Evolutionary conservation across 1,140 invertebrate genomes (phyloP).

Genomic region (Papilio aristodemus): DNA sequence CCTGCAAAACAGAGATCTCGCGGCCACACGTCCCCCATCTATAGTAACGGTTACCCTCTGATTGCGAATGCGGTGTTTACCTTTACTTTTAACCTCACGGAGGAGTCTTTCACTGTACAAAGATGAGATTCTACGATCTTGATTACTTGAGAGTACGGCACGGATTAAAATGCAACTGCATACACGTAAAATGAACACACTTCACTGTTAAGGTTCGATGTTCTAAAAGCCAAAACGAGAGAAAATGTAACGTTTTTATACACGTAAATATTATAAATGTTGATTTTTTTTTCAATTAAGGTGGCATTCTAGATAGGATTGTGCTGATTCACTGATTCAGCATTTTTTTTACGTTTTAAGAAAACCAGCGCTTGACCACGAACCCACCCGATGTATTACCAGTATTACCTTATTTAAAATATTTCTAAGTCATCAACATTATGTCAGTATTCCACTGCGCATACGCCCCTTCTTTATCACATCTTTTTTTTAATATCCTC

Average conservation of each 20-base stretch:
- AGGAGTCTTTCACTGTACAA: conserved; percentile 30
- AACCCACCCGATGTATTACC: too few species aligned
- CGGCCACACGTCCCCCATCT: conserved; percentile 33
- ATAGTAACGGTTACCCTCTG: conserved; percentile 35
- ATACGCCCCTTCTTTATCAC: too few species aligned
- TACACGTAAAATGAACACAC: neutral
- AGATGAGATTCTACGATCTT: conserved; percentile 34
- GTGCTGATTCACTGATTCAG: too few species aligned
- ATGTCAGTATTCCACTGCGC: too few species aligned
- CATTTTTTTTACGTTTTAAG: too few species aligned
- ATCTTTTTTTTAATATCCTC: too few species aligned
- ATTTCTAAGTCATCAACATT: too few species aligned
- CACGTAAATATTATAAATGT: too few species aligned
- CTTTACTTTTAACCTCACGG: conserved; percentile 33
- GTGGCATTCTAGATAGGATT: too few species aligned
- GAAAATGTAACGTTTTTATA: neutral
- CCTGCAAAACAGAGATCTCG: conserved; percentile 17
- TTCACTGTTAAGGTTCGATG: neutral
- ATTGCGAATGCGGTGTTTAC: conserved; percentile 34
- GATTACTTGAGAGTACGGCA: conserved; percentile 31
- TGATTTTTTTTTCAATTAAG: too few species aligned
- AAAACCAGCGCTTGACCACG: too few species aligned
- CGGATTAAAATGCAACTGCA: conserved; percentile 32
- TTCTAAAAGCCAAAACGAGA: neutral
- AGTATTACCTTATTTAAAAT: too few species aligned